Percentiles rank a stretch among this genome's conserved stretches.
Evolutionary conservation across 2,888 invertebrate species (phyloP).

Genomic region (Hirtodrosophila confusa): DNA sequence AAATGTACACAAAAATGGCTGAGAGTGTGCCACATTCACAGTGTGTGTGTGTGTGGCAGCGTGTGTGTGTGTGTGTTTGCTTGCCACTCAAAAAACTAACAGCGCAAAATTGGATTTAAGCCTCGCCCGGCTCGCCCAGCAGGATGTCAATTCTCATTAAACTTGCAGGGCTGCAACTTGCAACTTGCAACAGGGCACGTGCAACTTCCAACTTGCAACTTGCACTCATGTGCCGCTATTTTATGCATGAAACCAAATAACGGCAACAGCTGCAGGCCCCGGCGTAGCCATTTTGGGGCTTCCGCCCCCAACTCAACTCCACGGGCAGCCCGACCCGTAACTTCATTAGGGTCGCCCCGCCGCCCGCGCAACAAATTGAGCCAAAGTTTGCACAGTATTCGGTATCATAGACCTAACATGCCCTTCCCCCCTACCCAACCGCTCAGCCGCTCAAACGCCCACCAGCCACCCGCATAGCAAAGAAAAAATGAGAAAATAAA

Average conservation of each 20-base stretch:
- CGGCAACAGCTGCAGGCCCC: conserved; percentile 22
- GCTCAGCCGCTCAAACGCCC: too few relatives aligned
- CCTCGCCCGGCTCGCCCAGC: conserved; percentile 21
- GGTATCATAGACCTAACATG: conserved; percentile 15
- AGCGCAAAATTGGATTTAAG: conserved; percentile 71
- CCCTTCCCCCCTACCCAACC: background rate
- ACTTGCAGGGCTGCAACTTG: conserved; percentile 54
- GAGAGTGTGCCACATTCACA: conserved; percentile 10
- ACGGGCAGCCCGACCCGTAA: conserved; percentile 44
- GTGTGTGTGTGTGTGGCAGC: too few relatives aligned
- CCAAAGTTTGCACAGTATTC: conserved; percentile 26
- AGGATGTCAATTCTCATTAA: conserved; percentile 62
- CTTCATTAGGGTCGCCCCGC: conserved; percentile 58
- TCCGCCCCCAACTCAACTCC: conserved; percentile 29
- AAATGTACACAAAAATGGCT: conserved; percentile 49
- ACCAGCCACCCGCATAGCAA: conserved; percentile 15
- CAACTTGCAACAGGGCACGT: conserved; percentile 6
- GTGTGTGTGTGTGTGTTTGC: conserved; percentile 11
- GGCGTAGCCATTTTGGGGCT: conserved; percentile 52
- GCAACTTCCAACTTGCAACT: conserved; percentile 35
- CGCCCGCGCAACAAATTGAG: conserved; percentile 47
- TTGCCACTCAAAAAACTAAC: conserved; percentile 68
- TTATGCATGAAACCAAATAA: conserved; percentile 79
- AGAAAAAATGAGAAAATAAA: background rate
- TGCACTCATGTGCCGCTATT: conserved; percentile 72